These are phyloP conservation scores for Synanthedon myopaeformis DNA, from an alignment of 2,888 invertebrate genomes.

Conservation along the genomic window DNA sequence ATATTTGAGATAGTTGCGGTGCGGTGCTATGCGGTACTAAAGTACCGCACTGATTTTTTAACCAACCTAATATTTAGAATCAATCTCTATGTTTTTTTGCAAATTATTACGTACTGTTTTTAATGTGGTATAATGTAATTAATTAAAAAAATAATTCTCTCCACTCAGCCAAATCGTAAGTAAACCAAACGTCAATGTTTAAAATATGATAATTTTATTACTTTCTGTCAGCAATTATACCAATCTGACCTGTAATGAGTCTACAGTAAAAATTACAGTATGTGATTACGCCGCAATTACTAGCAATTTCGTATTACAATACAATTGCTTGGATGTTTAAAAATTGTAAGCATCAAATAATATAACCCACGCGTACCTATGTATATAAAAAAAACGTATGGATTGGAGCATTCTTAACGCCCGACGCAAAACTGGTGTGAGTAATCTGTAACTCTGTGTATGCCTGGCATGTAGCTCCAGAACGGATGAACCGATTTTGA, in stretches of 20 bases:
- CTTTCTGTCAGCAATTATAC: slow-evolving; percentile 29
- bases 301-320: slow-evolving; percentile 38
- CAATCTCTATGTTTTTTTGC: too few relatives aligned
- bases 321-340: slow-evolving; percentile 25
- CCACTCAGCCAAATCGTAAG: slow-evolving; percentile 4
- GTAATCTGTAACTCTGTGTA: too few relatives aligned
- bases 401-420: too few relatives aligned
- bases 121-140: too few relatives aligned
- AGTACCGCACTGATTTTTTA: too few relatives aligned
- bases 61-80: too few relatives aligned
- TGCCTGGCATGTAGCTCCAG: too few relatives aligned
- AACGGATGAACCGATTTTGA: too few relatives aligned
- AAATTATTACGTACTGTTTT: too few relatives aligned
- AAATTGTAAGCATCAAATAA: background rate
- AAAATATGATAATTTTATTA: slow-evolving; percentile 47
- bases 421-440: too few relatives aligned
- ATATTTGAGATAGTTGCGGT: too few relatives aligned
- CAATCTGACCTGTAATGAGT: slow-evolving; percentile 18
- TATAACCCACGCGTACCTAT: background rate
- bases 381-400: background rate
- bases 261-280: slow-evolving; percentile 17
- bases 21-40: too few relatives aligned
- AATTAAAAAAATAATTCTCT: background rate
- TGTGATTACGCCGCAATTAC: slow-evolving; percentile 46
- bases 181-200: slow-evolving; percentile 18